These are phyloP conservation scores for Acipenser ruthenus DNA, from an alignment of 2,797 vertebrate species.

Conservation along the genomic window DNA sequence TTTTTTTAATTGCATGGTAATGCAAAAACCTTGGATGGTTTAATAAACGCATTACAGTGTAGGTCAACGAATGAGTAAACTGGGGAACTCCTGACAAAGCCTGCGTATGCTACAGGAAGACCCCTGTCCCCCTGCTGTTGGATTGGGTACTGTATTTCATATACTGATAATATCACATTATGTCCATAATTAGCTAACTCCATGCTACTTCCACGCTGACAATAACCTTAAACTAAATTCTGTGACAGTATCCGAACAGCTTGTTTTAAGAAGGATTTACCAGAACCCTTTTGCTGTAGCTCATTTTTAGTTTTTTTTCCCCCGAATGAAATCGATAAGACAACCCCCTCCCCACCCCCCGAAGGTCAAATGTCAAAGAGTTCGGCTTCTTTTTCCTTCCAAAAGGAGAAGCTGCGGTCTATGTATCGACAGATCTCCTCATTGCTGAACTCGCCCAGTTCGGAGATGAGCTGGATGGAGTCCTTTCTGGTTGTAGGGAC, in stretches of 20 bases:
- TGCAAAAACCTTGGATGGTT: too few relatives aligned
- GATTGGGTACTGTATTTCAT: too few relatives aligned
- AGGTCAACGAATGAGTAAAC: too few relatives aligned
- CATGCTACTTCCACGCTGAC: too few relatives aligned
- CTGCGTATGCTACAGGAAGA: too few relatives aligned
- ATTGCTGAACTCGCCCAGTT: slow-evolving; percentile 88
- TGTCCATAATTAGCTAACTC: too few relatives aligned
- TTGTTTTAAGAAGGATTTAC: background rate
- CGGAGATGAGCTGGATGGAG: slow-evolving; percentile 71
- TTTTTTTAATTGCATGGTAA: too few relatives aligned
- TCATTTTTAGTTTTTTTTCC: slow-evolving; percentile 8
- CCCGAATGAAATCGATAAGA: background rate
- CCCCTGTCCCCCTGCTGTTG: too few relatives aligned
- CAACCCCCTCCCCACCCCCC: background rate
- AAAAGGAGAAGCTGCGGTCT: slow-evolving; percentile 94
- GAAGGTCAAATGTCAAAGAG: slow-evolving; percentile 71
- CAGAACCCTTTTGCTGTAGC: background rate
- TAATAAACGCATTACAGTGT: too few relatives aligned
- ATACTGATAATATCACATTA: too few relatives aligned
- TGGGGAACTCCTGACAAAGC: too few relatives aligned
- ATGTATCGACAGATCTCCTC: slow-evolving; percentile 93
- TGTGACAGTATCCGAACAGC: background rate
- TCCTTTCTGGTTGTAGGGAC: slow-evolving; percentile 42
- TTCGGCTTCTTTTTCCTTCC: slow-evolving; percentile 93
- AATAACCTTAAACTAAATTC: background rate